A percentile compares a stretch with the other conserved stretches of the same genome.
Conservation (phyloP, 2,888 invertebrate species). For the Sinelater perroti region DNA sequence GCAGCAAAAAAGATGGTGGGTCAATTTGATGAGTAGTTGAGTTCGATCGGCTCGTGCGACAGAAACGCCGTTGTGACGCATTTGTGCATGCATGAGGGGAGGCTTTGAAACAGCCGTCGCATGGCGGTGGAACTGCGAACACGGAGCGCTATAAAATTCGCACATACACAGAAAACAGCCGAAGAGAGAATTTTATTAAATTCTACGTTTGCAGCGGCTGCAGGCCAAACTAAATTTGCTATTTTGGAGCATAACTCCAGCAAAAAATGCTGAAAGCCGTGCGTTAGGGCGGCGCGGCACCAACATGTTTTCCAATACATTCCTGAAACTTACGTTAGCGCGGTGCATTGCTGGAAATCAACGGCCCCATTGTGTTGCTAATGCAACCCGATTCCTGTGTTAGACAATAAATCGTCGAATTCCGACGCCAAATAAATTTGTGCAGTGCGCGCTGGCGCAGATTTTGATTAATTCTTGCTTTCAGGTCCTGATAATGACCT, state of each 20-base stretch:
- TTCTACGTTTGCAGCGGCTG: too few species aligned
- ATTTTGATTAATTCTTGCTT: conserved; percentile 41
- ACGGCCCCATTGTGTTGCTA: conserved; percentile 32
- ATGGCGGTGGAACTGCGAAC: too few species aligned
- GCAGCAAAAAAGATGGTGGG: conserved; percentile 28
- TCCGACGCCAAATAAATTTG: conserved; percentile 39
- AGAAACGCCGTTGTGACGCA: conserved; percentile 20
- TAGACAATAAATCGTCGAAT: conserved; percentile 38
- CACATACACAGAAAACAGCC: too few species aligned
- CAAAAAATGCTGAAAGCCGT: neutral
- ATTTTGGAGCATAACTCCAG: too few species aligned
- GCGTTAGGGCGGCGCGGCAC: neutral
- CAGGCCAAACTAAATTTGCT: too few species aligned
- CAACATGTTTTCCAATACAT: conserved; percentile 11
- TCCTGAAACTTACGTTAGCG: conserved; percentile 7
- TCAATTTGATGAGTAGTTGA: conserved; percentile 20
- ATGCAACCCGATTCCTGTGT: conserved; percentile 36
- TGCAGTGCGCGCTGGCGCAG: conserved; percentile 28
- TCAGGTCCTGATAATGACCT: conserved; percentile 32
- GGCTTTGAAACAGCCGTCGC: too few species aligned
- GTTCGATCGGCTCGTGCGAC: conserved; percentile 22
- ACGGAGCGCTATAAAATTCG: too few species aligned
- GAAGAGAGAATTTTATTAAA: too few species aligned
- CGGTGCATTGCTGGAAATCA: conserved; percentile 20
- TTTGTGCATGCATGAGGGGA: too few species aligned